Percentiles rank a stretch among this genome's conserved stretches.
phyloP scores from a whole-genome alignment of 1,140 invertebrate genomes.

The Leguminivora glycinivorella region DNA sequence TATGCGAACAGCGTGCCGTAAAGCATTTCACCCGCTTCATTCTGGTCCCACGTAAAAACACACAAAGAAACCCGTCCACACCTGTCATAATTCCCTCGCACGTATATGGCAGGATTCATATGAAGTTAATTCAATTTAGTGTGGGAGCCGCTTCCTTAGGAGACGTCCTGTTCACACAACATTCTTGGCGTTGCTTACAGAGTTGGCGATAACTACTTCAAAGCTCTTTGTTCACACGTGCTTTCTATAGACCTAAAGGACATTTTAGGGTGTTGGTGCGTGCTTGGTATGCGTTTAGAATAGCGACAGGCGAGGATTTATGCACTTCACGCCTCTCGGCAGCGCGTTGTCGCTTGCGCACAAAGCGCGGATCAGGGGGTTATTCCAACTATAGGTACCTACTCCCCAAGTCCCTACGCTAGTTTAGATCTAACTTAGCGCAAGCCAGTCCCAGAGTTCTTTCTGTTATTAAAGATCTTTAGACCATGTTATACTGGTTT shows the following conservation, averaged over 20 bases:
- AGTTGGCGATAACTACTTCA: background rate
- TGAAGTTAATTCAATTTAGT: conserved; percentile 9
- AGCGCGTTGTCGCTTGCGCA: background rate
- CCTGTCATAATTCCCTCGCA: conserved; percentile 12
- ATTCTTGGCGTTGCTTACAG: background rate
- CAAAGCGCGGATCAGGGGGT: background rate
- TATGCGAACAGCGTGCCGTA: conserved; percentile 1
- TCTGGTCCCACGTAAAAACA: background rate
- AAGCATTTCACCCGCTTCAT: background rate
- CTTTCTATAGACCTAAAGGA: background rate
- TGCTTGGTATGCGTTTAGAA: background rate
- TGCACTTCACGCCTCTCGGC: conserved; percentile 11
- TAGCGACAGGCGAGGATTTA: background rate
- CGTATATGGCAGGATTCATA: conserved; percentile 16
- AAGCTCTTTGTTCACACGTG: background rate
- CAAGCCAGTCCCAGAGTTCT: background rate
- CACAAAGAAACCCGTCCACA: background rate
- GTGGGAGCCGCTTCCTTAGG: conserved; percentile 3
- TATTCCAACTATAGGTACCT: background rate
- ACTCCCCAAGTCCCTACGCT: too few species aligned
- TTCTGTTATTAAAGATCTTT: background rate
- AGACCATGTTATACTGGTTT: background rate
- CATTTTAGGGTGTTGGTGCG: background rate
- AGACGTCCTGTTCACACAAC: background rate
- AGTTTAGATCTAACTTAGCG: background rate